Base-by-base conservation (phyloP, 2,113 vertebrate species). In the Bombycilla garrulus region DNA sequence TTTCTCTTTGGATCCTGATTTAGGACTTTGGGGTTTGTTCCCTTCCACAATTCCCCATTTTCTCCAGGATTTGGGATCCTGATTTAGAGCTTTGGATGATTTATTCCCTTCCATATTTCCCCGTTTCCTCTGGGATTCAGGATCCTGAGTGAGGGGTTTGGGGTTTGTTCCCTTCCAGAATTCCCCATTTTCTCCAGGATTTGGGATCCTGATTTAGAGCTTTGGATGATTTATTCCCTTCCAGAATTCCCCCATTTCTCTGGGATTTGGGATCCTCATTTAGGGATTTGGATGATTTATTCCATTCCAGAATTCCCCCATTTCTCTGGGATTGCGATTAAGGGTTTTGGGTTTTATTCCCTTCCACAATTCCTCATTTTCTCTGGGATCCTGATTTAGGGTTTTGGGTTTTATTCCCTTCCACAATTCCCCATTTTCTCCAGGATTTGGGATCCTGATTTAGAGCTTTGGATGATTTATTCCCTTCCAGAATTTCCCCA, bases 141-240 rank as follows among this genome's bases (percentile, higher is more conserved):
- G 38, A 42, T 29, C 26, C 36, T 40, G 17, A n/a, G n/a, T n/a
- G n/a, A n/a, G n/a, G n/a, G n/a, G n/a, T n/a, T n/a, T n/a, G n/a
- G n/a, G n/a, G n/a, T n/a, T n/a, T n/a, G n/a, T n/a, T n/a, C n/a
- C 31, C 11, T 12, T 45, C 15, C 22, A 31, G 36, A 61, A 65
- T 48, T 69, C 24, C 65, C 6, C 5, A 6, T 36, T 69, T 69
- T 50, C 15, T n/a, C 23, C 1, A 35, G 78, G 29, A 33, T 33
- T 54, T 0, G 2, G 16, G 12, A 25, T 54, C 29, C 8, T 13
- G 11, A 8, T 0, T 13, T 11, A 35, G 8, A 16, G 3, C 4
- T 45, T 36, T 35, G 12, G 12, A 11, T 67, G 24, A n/a, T n/a
- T n/a, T n/a, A n/a, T n/a, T n/a, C n/a, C n/a, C n/a, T n/a, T n/a